Percentiles rank a stretch among this genome's conserved stretches.
Conservation (phyloP, 2,888 invertebrate species). For the Protophormia terraenovae region DNA sequence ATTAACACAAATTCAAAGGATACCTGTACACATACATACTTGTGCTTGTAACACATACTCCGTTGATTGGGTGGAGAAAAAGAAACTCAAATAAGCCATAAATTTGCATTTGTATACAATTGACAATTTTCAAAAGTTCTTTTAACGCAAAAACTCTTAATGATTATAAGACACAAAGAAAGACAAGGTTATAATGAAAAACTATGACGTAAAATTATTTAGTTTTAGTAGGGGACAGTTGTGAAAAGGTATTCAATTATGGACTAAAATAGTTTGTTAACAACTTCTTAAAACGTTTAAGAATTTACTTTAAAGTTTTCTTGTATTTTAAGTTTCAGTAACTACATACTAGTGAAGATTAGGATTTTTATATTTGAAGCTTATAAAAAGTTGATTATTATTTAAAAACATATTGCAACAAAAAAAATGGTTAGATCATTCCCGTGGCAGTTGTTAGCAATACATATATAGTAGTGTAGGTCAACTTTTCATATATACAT, state of each 20-base stretch:
- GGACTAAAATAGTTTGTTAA: background rate
- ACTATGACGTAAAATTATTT: background rate
- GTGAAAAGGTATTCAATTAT: background rate
- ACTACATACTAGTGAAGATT: no score
- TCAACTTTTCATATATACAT: no score
- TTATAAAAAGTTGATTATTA: no score
- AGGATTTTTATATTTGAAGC: no score
- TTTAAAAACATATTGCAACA: no score
- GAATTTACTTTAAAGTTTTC: background rate
- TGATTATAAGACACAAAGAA: constrained; percentile 7
- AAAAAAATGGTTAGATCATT: no score
- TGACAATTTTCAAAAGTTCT: constrained; percentile 74
- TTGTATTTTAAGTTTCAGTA: no score
- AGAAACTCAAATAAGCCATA: constrained; percentile 73
- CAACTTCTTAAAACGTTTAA: background rate
- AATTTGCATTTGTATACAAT: constrained; percentile 76
- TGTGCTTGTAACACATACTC: constrained; percentile 10
- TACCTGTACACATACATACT: background rate
- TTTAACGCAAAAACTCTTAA: background rate
- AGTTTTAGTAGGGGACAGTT: background rate
- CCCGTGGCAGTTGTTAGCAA: no score
- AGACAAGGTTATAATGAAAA: background rate
- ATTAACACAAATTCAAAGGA: constrained; percentile 62
- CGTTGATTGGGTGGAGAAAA: background rate
- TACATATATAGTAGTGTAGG: no score